phyloP scores from a whole-genome alignment of 2,797 vertebrate species.

The Pseudomugil tenellus region DNA sequence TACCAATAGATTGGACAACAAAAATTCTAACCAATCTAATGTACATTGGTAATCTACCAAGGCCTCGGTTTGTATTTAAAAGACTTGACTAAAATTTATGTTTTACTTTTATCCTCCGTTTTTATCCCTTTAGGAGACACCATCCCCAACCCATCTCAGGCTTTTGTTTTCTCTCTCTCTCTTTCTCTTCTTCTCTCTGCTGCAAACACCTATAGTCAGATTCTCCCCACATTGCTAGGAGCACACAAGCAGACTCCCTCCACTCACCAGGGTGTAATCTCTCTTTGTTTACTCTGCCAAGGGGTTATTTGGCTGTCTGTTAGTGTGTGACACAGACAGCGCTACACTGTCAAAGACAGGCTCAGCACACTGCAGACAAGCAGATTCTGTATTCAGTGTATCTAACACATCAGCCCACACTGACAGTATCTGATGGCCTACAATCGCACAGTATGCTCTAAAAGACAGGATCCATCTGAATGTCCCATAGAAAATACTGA shows the following conservation, averaged over 20 bases:
- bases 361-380: conserved; percentile 71
- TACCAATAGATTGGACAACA: too few species aligned
- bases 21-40: neutral
- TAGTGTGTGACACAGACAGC: conserved; percentile 81
- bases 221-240: conserved; percentile 70
- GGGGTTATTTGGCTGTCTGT: conserved; percentile 86
- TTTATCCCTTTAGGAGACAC: conserved; percentile 42
- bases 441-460: conserved; percentile 72
- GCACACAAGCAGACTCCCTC: conserved; percentile 78
- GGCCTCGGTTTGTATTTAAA: conserved; percentile 18
- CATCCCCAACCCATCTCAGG: conserved; percentile 5
- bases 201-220: conserved; percentile 66
- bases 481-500: conserved; percentile 33
- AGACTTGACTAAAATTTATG: conserved; percentile 1
- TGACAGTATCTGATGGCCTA: conserved; percentile 74
- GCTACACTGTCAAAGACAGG: conserved; percentile 76
- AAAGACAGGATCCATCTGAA: conserved; percentile 68
- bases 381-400: conserved; percentile 71
- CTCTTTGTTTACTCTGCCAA: conserved; percentile 86
- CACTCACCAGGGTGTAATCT: conserved; percentile 86
- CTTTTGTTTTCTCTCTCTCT: neutral
- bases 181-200: conserved; percentile 14
- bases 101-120: conserved; percentile 44
- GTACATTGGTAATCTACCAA: neutral
- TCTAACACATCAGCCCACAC: conserved; percentile 68